Conservation (phyloP, 2,113 vertebrate species). For the Catagonus wagneri region DNA sequence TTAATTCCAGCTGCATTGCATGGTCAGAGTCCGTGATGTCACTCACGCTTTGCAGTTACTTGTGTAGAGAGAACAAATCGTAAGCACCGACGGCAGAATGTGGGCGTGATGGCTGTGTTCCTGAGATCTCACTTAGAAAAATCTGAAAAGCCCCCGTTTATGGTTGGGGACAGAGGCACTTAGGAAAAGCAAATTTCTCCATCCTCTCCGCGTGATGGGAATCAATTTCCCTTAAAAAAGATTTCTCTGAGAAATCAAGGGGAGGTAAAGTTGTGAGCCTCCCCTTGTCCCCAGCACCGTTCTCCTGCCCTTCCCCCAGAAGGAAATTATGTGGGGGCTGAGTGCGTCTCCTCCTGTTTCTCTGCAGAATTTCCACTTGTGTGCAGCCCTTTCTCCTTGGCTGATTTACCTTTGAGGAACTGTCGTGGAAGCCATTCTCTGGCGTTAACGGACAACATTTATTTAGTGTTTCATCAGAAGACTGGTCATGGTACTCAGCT, state of each 20-base stretch:
- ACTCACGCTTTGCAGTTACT: background rate
- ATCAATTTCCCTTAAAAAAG: background rate
- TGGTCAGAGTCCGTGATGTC: background rate
- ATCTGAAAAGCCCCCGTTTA: background rate
- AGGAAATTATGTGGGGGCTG: background rate
- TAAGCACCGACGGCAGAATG: background rate
- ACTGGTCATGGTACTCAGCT: background rate
- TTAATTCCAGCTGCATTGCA: background rate
- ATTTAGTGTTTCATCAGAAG: background rate
- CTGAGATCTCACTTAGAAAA: background rate
- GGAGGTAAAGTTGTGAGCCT: background rate
- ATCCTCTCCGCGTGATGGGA: background rate
- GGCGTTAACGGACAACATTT: background rate
- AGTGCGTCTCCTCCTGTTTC: background rate
- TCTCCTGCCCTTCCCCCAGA: background rate
- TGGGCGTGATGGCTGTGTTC: background rate
- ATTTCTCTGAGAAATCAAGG: background rate
- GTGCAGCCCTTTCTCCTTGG: background rate
- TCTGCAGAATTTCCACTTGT: background rate
- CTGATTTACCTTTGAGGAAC: background rate
- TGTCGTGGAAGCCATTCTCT: background rate
- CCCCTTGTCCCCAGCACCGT: background rate
- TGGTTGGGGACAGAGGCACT: background rate
- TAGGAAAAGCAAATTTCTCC: background rate
- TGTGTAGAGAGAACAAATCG: background rate